Evolutionary conservation across 2,113 vertebrate species (phyloP), one percentile per base, ranked within the genome.

Genomic region (Hemichromis elongatus): DNA sequence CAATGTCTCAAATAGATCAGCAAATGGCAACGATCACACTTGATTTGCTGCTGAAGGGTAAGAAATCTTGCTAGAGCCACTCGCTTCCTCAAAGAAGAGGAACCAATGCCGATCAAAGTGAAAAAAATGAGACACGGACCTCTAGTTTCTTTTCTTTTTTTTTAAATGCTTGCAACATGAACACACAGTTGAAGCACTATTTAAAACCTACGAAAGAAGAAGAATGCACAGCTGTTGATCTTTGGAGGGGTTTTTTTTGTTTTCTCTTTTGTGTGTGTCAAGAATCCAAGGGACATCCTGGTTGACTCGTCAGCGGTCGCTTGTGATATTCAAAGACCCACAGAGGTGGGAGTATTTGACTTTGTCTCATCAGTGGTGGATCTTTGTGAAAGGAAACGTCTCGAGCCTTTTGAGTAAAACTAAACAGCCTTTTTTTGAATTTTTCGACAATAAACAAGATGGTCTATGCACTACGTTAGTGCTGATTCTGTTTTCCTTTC

Each of bases 401-500:
- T 86, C 79, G 77, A 63, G 82, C 84, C 88, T 89, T 89, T 85
- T 86, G 86, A 81, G 78, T 90, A 66, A 66, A 90, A 85, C 79
- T 24, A 83, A 89, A 84, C 83, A 85, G 86, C 85, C 85, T 87
- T 92, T 92, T 52, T 81, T 81, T 80, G 79, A 87, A 82, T 87
- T 85, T 85, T 73, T 82, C 30, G 82, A 93, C 82, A 89, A 85
- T 80, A 83, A 89, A 84, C 47, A 77, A 79, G 57, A 89, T 63
- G 77, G 84, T 91, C 73, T 98, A 98, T 92, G 98, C 98, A 99
- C 98, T 99, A 98, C 96, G 96, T 99, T 99, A 99, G 98, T 99
- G 98, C 97, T 96, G 93, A 86, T 93, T 94, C 95, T 91, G 93
- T 96, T 85, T 93, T 92, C 95, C 95, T 96, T 96, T 95, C 95